phyloP scores from a whole-genome alignment of 2,888 invertebrate species.

The Scaptomyza polygonia region DNA sequence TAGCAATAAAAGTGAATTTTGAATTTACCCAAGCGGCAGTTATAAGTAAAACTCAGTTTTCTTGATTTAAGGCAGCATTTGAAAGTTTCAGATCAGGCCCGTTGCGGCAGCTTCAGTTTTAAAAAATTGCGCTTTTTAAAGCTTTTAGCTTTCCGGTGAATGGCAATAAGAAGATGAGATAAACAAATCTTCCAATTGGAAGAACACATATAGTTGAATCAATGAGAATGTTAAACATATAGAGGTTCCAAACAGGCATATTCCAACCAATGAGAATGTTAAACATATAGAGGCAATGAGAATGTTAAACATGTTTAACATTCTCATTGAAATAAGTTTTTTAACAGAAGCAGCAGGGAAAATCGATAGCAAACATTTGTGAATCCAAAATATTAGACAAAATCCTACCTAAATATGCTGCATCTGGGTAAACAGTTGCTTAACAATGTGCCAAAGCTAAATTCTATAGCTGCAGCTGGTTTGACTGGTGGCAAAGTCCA shows the following conservation, averaged over 20 bases:
- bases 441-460: conserved; percentile 32
- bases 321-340: too few relatives aligned
- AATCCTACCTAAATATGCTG: conserved; percentile 40
- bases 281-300: too few relatives aligned
- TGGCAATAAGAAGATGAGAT: conserved; percentile 30
- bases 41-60: too few relatives aligned
- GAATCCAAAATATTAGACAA: background rate
- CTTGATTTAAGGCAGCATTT: too few relatives aligned
- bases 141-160: conserved; percentile 48
- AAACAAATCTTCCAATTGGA: conserved; percentile 31
- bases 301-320: too few relatives aligned
- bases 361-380: conserved; percentile 23
- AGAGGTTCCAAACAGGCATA: too few relatives aligned
- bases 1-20: too few relatives aligned
- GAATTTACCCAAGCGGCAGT: too few relatives aligned
- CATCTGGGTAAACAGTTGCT: conserved; percentile 49
- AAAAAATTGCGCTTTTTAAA: conserved; percentile 32
- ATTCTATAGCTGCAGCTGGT: conserved; percentile 15
- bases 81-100: too few relatives aligned
- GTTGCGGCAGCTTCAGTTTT: conserved; percentile 6
- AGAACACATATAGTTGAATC: conserved; percentile 1
- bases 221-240: too few relatives aligned
- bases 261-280: too few relatives aligned
- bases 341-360: conserved; percentile 6
- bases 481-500: conserved; percentile 64